Conservation (phyloP, 2,888 invertebrate species). For the Eupithecia subumbrata region DNA sequence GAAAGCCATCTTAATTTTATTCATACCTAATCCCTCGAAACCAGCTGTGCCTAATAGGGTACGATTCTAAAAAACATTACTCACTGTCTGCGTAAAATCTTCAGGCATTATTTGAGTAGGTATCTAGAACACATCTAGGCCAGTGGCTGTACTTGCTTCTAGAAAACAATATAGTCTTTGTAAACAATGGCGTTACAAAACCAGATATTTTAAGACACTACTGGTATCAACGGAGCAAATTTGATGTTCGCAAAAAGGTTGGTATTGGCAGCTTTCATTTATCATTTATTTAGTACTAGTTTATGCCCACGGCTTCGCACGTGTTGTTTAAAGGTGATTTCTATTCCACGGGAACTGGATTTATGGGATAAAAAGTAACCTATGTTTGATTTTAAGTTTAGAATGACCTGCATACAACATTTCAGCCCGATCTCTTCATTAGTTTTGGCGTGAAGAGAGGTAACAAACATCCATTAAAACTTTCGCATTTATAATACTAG, state of each 20-base stretch:
- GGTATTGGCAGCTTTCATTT: neutral
- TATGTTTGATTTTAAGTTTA: no score
- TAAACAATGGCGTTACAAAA: neutral
- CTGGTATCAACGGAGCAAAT: neutral
- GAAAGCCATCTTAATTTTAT: slow-evolving; percentile 4
- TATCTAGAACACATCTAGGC: slow-evolving; percentile 26
- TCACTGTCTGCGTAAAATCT: slow-evolving; percentile 22
- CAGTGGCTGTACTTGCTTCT: slow-evolving; percentile 2
- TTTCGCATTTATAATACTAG: no score
- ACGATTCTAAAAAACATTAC: slow-evolving; percentile 24
- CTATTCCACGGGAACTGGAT: no score
- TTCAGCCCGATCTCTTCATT: no score
- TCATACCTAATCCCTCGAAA: neutral
- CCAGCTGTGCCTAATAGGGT: slow-evolving; percentile 17
- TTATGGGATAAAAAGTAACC: no score
- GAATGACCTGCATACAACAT: no score
- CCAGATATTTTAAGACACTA: neutral
- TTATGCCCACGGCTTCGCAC: no score
- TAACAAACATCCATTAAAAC: no score
- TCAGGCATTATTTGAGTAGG: slow-evolving; percentile 16
- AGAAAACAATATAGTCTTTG: neutral
- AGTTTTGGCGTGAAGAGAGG: no score
- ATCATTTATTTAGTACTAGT: no score
- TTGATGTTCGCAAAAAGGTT: neutral
- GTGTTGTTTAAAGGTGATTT: no score